Conservation (phyloP, 2,797 vertebrate genomes). For the Tapirus indicus region DNA sequence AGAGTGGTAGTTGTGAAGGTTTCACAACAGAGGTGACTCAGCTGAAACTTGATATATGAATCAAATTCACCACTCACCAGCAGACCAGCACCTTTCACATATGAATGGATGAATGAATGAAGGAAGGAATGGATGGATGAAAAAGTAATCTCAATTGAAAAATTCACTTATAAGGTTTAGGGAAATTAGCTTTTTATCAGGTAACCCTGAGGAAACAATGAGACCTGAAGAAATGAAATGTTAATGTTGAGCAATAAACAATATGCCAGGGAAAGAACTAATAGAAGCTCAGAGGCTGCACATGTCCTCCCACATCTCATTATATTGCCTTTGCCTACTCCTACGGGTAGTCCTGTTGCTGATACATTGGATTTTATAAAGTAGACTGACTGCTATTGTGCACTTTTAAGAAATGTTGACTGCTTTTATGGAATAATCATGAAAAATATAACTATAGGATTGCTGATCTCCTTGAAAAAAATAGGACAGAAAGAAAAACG, state of each 20-base stretch:
- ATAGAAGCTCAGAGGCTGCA: background rate
- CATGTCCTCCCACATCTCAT: no score
- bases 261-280: background rate
- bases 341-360: background rate
- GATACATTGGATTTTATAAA: background rate
- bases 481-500: background rate
- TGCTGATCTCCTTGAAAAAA: slow-evolving; percentile 18
- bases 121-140: background rate
- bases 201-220: background rate
- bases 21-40: background rate
- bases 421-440: background rate
- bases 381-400: background rate
- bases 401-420: background rate
- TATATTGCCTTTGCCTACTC: background rate
- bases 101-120: background rate
- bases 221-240: background rate
- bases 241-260: background rate
- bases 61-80: background rate
- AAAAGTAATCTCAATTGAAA: background rate
- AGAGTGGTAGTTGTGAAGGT: background rate
- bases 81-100: background rate
- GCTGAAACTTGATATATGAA: background rate
- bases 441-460: background rate
- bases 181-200: background rate
- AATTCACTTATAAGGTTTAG: background rate